Base-by-base conservation (phyloP, 2,888 invertebrate genomes). In the Ochropleura plecta region DNA sequence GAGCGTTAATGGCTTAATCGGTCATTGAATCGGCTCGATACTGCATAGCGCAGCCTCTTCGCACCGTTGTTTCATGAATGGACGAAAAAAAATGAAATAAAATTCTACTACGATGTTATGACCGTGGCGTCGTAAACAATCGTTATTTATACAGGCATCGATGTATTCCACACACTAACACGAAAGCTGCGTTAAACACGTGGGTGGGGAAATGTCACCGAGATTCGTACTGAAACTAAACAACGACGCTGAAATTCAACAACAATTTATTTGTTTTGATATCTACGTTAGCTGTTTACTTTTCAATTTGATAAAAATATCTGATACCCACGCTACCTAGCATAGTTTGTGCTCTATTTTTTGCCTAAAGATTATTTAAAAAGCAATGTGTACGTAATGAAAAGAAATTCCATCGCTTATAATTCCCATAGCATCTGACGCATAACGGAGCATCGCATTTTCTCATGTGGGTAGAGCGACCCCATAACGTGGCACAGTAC, bases 1-100 rank as follows among this genome's bases (percentile, higher is more conserved):
- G 84, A 78, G 91, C 92, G 91, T 90, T 93, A 94, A 95, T 94
- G 90, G 92, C 83, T 93, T 94, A 94, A 95, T 95, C 94, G 93
- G 92, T 92, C 93, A 93, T 92, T 94, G 93, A 92, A 95, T 94
- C 93, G 92, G 89, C 89, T 90, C 92, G 89, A 90, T 90, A 90
- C 83, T 81, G 89, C 90, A 93, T 92, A 93, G 91, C 89, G 88
- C 89, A 89, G 90, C 91, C 92, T 93, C 93, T 92, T 93, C 93
- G 92, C 69, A 81, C 71, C 90, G 91, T 89, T 90, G 89, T 90
- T 93, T 94, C 93, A 94, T 95, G 94, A 96, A 95, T 95, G 95
- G 90, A 91, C 88, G 86, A 88, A 91, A 92, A 92, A 94, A 94
- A 93, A 93, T 81, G 74, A 89, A 90, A 90, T 88, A 90, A 90